Percentiles rank a stretch among this genome's conserved stretches.
phyloP scores from a whole-genome alignment of 2,888 invertebrate species.

The Pterostichus madidus region DNA sequence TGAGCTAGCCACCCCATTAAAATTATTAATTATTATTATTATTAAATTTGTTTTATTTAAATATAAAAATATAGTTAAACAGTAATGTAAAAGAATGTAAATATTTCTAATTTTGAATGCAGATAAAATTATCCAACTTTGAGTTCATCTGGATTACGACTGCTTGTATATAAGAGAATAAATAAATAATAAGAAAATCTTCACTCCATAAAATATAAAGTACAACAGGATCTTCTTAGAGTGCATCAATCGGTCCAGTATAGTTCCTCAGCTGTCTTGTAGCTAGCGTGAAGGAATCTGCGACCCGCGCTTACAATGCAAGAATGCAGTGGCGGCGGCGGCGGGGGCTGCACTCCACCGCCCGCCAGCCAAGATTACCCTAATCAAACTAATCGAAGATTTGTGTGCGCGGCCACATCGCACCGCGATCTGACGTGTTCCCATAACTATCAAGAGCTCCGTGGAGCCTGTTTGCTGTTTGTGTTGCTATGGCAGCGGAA shows the following conservation, averaged over 20 bases:
- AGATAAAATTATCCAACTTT: too few species aligned
- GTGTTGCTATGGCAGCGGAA: neutral
- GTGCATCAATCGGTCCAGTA: neutral
- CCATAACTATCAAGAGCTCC: conserved; percentile 11
- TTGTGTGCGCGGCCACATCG: conserved; percentile 64
- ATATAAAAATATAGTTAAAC: too few species aligned
- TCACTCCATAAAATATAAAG: too few species aligned
- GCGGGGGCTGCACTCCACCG: conserved; percentile 11
- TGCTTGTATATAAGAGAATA: too few species aligned
- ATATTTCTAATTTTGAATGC: too few species aligned
- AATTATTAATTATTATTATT: too few species aligned
- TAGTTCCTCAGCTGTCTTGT: neutral
- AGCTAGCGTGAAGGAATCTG: conserved; percentile 47
- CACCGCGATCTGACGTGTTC: conserved; percentile 21
- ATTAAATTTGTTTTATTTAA: too few species aligned
- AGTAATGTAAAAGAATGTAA: too few species aligned
- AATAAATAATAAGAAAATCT: too few species aligned
- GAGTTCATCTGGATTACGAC: too few species aligned
- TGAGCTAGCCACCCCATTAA: too few species aligned
- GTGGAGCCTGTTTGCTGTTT: neutral
- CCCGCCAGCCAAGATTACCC: conserved; percentile 72
- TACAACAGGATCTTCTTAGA: too few species aligned
- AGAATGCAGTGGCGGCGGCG: conserved; percentile 48
- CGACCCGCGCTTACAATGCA: conserved; percentile 50
- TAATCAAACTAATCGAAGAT: conserved; percentile 74